A percentile compares a stretch with the other conserved stretches of the same genome.
Conservation (phyloP, 2,888 invertebrate species). For the Ochlodes sylvanus region DNA sequence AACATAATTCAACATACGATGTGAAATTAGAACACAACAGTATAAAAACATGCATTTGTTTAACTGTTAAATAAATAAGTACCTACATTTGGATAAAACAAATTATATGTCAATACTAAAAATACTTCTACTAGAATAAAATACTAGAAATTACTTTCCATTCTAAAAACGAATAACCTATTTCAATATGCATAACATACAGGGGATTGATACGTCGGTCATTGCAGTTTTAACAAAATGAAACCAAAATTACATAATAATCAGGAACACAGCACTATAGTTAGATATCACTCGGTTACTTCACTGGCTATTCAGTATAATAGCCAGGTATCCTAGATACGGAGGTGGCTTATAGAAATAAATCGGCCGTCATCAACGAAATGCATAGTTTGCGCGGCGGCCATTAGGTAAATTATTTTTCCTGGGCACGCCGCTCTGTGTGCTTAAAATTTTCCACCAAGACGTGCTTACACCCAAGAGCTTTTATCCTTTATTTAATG, state of each 20-base stretch:
- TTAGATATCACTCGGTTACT: conserved; percentile 27
- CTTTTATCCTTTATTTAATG: conserved; percentile 25
- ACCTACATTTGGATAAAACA: no score
- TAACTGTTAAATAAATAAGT: no score
- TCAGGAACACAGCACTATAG: conserved; percentile 21
- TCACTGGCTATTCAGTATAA: conserved; percentile 16
- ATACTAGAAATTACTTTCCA: no score
- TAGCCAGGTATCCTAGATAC: conserved; percentile 29
- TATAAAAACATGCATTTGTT: no score
- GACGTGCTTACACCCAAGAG: conserved; percentile 12
- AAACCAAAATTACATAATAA: conserved; percentile 24
- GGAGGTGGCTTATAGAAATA: conserved; percentile 34
- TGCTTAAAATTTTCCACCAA: conserved; percentile 35
- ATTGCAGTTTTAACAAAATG: not conserved
- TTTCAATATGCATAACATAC: no score
- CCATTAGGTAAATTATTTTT: conserved; percentile 70
- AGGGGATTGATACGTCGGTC: no score
- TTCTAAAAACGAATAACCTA: no score
- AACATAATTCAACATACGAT: no score
- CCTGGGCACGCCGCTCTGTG: conserved; percentile 30
- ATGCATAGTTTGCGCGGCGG: conserved; percentile 61
- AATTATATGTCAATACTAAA: no score
- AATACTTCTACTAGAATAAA: no score
- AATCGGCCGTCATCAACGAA: conserved; percentile 61
- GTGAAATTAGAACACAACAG: no score